Evolutionary conservation across 2,113 vertebrate genomes (phyloP).

Genomic region (Nothoprocta pentlandii): DNA sequence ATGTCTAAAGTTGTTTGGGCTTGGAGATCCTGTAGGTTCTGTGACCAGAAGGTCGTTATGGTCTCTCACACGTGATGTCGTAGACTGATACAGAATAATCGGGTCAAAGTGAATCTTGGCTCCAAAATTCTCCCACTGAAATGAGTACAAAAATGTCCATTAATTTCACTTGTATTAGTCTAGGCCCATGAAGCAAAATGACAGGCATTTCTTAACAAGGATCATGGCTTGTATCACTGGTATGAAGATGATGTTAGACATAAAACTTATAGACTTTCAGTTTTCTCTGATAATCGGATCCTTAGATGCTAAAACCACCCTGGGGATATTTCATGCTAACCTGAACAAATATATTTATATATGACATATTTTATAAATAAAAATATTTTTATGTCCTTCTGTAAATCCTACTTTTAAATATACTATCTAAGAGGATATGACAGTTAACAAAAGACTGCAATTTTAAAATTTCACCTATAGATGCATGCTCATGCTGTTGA

Average conservation of each 20-base stretch:
- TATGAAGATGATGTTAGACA: neutral
- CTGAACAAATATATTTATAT: slow-evolving; percentile 60
- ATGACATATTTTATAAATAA: neutral
- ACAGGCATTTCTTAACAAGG: neutral
- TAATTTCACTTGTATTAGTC: neutral
- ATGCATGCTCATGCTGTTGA: slow-evolving; percentile 43
- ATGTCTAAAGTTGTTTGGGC: neutral
- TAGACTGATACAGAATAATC: neutral
- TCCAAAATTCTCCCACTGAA: neutral
- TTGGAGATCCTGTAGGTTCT: neutral
- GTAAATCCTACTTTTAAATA: slow-evolving; percentile 59
- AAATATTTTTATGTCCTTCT: slow-evolving; percentile 58
- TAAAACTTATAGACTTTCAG: slow-evolving; percentile 35
- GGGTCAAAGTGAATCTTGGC: neutral
- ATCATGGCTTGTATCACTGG: neutral
- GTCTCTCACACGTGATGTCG: neutral
- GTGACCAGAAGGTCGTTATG: neutral
- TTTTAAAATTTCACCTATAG: slow-evolving; percentile 43
- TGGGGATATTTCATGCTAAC: neutral
- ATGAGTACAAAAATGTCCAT: neutral
- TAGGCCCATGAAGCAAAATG: neutral
- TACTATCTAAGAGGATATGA: slow-evolving; percentile 57
- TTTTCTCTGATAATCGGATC: slow-evolving; percentile 27
- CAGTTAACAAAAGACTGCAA: slow-evolving; percentile 35
- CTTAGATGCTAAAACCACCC: slow-evolving; percentile 25